These are phyloP conservation scores for Leucania comma DNA, from an alignment of 2,888 invertebrate genomes.

Conservation along the genomic window DNA sequence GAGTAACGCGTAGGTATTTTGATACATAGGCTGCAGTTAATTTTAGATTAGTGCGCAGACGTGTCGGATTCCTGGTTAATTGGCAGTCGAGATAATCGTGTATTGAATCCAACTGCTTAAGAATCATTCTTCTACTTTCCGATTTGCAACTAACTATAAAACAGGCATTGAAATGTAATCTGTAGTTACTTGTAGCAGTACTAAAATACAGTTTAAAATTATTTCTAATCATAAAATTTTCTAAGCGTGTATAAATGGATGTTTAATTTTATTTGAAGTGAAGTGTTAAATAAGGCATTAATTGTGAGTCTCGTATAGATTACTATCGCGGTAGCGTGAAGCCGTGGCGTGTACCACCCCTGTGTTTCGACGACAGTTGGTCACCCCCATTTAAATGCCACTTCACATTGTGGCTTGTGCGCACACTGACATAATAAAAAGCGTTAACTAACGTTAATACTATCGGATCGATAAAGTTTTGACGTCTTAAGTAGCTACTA, in stretches of 20 bases:
- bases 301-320: slow-evolving; percentile 87
- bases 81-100: slow-evolving; percentile 88
- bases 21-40: slow-evolving; percentile 91
- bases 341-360: slow-evolving; percentile 86
- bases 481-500: slow-evolving; percentile 35
- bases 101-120: slow-evolving; percentile 75
- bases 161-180: slow-evolving; percentile 21
- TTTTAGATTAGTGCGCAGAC: slow-evolving; percentile 91
- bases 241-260: slow-evolving; percentile 57
- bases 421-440: slow-evolving; percentile 83
- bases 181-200: slow-evolving; percentile 5
- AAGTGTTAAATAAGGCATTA: slow-evolving; percentile 87
- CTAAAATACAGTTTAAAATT: slow-evolving; percentile 10
- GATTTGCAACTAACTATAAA: slow-evolving; percentile 30
- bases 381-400: slow-evolving; percentile 89
- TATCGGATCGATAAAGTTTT: slow-evolving; percentile 72
- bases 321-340: slow-evolving; percentile 88
- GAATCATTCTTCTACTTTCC: slow-evolving; percentile 54
- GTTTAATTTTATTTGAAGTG: slow-evolving; percentile 71
- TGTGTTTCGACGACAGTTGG: slow-evolving; percentile 89
- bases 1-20: slow-evolving; percentile 90
- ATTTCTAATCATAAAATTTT: slow-evolving; percentile 37
- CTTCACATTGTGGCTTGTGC: slow-evolving; percentile 90
- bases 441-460: slow-evolving; percentile 82
- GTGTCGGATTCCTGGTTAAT: slow-evolving; percentile 90